Conservation (phyloP, 2,113 vertebrate genomes). For the Rhinopomastus cyanomelas region DNA sequence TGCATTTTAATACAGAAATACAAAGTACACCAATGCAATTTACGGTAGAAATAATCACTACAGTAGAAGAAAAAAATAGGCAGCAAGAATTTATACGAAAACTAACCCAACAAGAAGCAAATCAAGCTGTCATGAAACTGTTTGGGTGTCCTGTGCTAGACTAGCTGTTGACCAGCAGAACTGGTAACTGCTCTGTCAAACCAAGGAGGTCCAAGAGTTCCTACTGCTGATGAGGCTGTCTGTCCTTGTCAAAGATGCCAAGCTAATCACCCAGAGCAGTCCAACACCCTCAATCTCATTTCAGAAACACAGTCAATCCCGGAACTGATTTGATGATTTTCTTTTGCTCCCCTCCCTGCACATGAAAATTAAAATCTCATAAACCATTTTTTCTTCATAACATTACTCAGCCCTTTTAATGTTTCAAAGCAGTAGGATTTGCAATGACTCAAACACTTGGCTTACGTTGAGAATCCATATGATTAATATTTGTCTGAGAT, state of each 20-base stretch:
- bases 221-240: neutral
- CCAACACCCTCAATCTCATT: neutral
- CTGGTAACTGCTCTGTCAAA: neutral
- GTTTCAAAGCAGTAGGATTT: slow-evolving; percentile 29
- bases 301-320: neutral
- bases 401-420: slow-evolving; percentile 35
- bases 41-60: neutral
- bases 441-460: slow-evolving; percentile 42
- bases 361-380: slow-evolving; percentile 5
- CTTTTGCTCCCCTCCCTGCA: neutral
- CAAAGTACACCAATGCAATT: neutral
- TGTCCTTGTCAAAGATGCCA: neutral
- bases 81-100: neutral
- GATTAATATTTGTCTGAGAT: slow-evolving; percentile 36
- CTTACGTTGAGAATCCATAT: neutral
- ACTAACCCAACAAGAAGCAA: neutral
- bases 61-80: neutral
- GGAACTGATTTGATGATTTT: neutral
- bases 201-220: neutral
- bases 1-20: neutral
- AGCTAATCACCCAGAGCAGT: neutral
- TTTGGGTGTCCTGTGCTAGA: neutral
- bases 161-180: neutral
- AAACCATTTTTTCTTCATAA: slow-evolving; percentile 5
- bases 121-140: neutral